phyloP scores from a whole-genome alignment of 2,888 invertebrate genomes.

The Drosophila ustulata region DNA sequence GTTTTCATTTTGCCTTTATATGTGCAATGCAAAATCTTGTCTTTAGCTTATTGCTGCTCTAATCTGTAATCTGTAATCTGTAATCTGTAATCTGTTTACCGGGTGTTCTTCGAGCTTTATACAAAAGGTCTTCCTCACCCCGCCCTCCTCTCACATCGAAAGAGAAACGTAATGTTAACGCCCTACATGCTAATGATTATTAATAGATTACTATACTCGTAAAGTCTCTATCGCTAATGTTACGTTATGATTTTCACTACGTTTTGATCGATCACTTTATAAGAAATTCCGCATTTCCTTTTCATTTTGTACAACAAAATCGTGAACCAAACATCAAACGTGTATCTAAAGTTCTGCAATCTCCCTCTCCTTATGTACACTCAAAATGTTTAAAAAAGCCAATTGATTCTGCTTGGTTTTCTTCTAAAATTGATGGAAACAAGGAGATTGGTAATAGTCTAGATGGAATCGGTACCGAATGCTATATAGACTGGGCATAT shows the following conservation, averaged over 20 bases:
- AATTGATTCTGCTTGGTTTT: constrained; percentile 9
- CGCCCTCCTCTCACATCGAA: constrained; percentile 17
- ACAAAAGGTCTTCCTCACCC: constrained; percentile 61
- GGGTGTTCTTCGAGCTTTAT: constrained; percentile 54
- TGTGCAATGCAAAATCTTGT: constrained; percentile 56
- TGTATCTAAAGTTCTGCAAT: constrained; percentile 1
- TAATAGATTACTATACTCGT: constrained; percentile 34
- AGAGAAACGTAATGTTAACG: constrained; percentile 61
- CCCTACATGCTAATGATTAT: constrained; percentile 24
- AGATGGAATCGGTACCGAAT: not conserved
- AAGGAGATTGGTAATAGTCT: not conserved
- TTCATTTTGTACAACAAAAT: constrained; percentile 41
- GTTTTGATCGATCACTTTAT: constrained; percentile 73
- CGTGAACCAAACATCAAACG: constrained; percentile 5
- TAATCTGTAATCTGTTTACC: constrained; percentile 32
- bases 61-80: constrained; percentile 33
- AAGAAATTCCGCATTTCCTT: constrained; percentile 36
- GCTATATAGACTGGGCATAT: constrained; percentile 8
- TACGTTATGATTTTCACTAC: constrained; percentile 65
- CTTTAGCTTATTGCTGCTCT: constrained; percentile 23
- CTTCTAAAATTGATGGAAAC: constrained; percentile 9
- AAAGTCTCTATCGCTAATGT: constrained; percentile 53
- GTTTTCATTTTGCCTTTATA: constrained; percentile 40
- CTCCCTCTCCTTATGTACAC: constrained; percentile 12
- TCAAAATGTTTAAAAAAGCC: constrained; percentile 14